Evolutionary conservation across 2,888 invertebrate species (phyloP).

Genomic region (Prenolepis imparis): DNA sequence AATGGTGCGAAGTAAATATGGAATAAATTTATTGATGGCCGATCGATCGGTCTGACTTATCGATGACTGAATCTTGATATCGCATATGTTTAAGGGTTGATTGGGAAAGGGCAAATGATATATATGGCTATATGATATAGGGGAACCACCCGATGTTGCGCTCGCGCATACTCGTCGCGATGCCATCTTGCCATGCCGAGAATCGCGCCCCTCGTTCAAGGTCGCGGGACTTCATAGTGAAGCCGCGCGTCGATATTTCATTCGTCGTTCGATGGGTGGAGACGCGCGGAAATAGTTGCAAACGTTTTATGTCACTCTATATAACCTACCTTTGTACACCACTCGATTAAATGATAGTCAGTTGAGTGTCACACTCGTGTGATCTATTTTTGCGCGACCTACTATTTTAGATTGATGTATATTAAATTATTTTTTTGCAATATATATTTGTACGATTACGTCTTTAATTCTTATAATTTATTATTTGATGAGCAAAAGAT

Average conservation of each 20-base stretch:
- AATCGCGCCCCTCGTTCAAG: constrained; percentile 78
- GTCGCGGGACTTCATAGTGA: constrained; percentile 54
- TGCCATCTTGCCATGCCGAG: constrained; percentile 74
- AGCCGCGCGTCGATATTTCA: constrained; percentile 51
- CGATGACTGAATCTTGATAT: not conserved
- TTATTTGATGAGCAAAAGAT: not conserved
- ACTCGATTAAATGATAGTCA: not conserved
- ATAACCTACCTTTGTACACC: not conserved
- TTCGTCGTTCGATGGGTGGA: constrained; percentile 39
- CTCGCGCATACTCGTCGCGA: constrained; percentile 79
- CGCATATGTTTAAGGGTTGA: not conserved
- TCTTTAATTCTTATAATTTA: not conserved
- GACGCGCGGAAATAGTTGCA: constrained; percentile 28
- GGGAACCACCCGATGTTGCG: constrained; percentile 72
- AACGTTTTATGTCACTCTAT: constrained; percentile 7
- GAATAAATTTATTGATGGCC: not conserved
- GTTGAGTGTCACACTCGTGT: not conserved
- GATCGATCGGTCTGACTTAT: not conserved
- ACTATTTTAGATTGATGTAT: not conserved
- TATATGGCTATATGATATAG: constrained; percentile 58
- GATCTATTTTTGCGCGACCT: not conserved
- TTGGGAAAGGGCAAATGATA: constrained; percentile 3
- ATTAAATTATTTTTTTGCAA: not conserved
- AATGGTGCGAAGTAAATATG: not conserved
- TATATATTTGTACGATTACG: not conserved